phyloP scores from a whole-genome alignment of 2,797 vertebrate genomes.

The Microctenopoma steveboyesi region DNA sequence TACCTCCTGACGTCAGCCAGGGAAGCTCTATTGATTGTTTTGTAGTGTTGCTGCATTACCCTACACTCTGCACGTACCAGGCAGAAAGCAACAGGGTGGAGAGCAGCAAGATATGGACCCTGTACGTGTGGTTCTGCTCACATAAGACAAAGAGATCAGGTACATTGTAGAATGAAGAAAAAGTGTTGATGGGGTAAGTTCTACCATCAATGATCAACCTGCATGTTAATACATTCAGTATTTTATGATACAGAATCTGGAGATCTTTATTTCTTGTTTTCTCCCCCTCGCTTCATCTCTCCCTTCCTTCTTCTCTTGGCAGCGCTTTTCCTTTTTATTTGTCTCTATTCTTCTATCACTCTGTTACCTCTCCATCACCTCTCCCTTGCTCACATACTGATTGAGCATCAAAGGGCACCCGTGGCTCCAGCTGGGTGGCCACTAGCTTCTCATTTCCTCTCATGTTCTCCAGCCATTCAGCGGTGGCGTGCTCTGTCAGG shows the following conservation, averaged over 20 bases:
- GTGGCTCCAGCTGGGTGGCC: slow-evolving; percentile 85
- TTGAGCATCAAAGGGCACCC: slow-evolving; percentile 79
- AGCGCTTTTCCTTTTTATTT: slow-evolving; percentile 1
- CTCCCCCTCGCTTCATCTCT: slow-evolving; percentile 13
- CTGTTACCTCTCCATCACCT: slow-evolving; percentile 56
- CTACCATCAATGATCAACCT: not conserved
- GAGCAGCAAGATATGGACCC: slow-evolving; percentile 43
- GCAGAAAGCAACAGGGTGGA: slow-evolving; percentile 52
- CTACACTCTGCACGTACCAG: slow-evolving; percentile 62
- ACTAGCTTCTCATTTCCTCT: slow-evolving; percentile 84
- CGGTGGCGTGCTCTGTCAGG: slow-evolving; percentile 78
- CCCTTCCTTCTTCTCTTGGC: not conserved
- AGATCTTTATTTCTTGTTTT: not conserved
- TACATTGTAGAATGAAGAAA: not conserved
- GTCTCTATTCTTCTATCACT: slow-evolving; percentile 10
- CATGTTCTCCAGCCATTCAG: slow-evolving; percentile 78
- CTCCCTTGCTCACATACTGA: slow-evolving; percentile 52
- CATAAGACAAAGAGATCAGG: not conserved
- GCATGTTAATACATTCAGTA: not conserved
- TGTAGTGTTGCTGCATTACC: slow-evolving; percentile 28
- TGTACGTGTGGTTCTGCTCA: slow-evolving; percentile 16
- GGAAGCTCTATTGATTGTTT: slow-evolving; percentile 16
- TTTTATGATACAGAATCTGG: not conserved
- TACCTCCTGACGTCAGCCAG: slow-evolving; percentile 14
- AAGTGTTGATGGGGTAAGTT: too few species aligned